phyloP scores from a whole-genome alignment of 2,797 vertebrate genomes.

The Hapalemur alaotrensis region DNA sequence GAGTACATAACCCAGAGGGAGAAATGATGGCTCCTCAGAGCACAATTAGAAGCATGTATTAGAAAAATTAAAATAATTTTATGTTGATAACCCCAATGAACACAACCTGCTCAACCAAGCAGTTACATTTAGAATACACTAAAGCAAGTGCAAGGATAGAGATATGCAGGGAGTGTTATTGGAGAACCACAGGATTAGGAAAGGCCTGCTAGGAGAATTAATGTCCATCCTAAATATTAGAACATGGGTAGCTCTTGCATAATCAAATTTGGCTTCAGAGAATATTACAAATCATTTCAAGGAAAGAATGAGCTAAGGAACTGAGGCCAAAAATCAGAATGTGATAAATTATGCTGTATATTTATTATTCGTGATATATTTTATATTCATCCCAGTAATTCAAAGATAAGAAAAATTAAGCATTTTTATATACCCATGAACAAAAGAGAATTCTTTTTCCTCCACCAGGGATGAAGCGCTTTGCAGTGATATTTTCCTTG shows the following conservation, averaged over 20 bases:
- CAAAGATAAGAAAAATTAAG: not conserved
- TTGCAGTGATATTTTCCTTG: not conserved
- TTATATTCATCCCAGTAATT: slow-evolving; percentile 1
- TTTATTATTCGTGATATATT: not conserved
- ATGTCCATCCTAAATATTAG: not conserved
- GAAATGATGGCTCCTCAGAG: not conserved
- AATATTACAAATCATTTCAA: not conserved
- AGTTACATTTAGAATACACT: not conserved
- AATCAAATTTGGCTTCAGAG: not conserved
- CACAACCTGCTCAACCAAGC: not conserved
- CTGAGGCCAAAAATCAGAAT: not conserved
- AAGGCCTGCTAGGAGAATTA: not conserved
- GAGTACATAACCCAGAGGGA: not conserved
- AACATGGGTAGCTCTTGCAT: not conserved
- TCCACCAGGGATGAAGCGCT: not conserved
- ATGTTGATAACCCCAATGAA: not conserved
- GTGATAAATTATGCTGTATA: not conserved
- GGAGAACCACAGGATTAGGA: not conserved
- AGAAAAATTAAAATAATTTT: not conserved
- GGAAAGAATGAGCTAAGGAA: not conserved
- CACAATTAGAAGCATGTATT: not conserved
- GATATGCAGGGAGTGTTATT: not conserved
- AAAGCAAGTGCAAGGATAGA: not conserved
- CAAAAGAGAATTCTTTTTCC: not conserved
- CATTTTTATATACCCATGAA: not conserved